phyloP scores from a whole-genome alignment of 2,888 invertebrate species.

The Perdita meconis region DNA sequence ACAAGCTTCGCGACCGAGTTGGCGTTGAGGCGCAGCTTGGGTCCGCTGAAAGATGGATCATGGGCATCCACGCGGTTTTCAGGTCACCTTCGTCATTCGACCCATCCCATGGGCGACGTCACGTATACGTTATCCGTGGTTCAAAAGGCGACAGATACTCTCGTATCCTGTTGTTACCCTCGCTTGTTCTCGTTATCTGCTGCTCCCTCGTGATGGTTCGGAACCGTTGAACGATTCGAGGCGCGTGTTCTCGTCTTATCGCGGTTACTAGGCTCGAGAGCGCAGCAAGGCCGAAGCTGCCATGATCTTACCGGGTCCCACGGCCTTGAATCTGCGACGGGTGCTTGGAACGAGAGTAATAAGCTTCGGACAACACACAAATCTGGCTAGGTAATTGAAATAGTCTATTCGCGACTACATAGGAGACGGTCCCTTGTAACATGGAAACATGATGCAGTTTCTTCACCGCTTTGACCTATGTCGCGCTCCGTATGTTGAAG shows the following conservation, averaged over 20 bases:
- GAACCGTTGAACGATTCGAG: not conserved
- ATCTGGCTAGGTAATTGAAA: constrained; percentile 55
- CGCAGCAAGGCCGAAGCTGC: constrained; percentile 71
- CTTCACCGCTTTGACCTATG: not conserved
- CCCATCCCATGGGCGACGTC: constrained; percentile 31
- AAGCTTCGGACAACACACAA: constrained; percentile 51
- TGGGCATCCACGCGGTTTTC: constrained; percentile 40
- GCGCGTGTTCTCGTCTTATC: constrained; percentile 55
- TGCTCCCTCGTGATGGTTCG: not conserved
- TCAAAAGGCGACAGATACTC: constrained; percentile 7
- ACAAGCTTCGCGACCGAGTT: constrained; percentile 2
- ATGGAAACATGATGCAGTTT: constrained; percentile 1
- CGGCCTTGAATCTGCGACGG: constrained; percentile 69
- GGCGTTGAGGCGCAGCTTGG: not conserved
- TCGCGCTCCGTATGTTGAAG: too few relatives aligned
- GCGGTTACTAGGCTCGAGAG: constrained; percentile 71
- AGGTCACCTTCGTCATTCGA: constrained; percentile 35
- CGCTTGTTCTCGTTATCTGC: not conserved
- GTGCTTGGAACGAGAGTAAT: constrained; percentile 61
- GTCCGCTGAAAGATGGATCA: constrained; percentile 22
- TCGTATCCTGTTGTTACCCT: constrained; percentile 13
- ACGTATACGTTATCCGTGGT: constrained; percentile 25
- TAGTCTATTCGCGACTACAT: constrained; percentile 40
- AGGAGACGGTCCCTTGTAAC: constrained; percentile 12
- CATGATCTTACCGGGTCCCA: constrained; percentile 71